These are phyloP conservation scores for Drosophila rhopaloa DNA, from an alignment of 1,140 invertebrate genomes.

Conservation along the genomic window DNA sequence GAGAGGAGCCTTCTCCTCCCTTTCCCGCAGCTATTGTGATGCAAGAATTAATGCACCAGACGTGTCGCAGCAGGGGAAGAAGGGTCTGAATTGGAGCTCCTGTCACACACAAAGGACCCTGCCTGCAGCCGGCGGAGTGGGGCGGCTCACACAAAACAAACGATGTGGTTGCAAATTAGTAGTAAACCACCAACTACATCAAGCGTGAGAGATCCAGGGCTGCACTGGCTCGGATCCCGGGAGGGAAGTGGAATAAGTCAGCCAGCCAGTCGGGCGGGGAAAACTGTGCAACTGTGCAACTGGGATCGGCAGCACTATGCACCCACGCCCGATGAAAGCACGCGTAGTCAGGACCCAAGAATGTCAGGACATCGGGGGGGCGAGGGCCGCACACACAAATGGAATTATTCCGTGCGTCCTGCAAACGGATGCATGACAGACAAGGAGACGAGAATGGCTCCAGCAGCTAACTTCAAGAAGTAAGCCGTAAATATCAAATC, in stretches of 20 bases:
- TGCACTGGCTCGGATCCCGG: constrained; percentile 21
- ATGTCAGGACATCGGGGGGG: neutral
- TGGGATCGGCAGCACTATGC: constrained; percentile 10
- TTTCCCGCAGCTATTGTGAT: constrained; percentile 49
- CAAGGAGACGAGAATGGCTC: constrained; percentile 36
- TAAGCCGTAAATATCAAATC: constrained; percentile 10
- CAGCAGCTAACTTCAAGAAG: constrained; percentile 22
- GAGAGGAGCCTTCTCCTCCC: constrained; percentile 41
- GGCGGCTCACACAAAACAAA: constrained; percentile 73
- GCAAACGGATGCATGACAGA: constrained; percentile 77
- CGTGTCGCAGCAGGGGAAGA: constrained; percentile 35
- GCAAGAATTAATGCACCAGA: constrained; percentile 76
- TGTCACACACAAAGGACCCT: constrained; percentile 74
- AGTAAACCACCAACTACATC: constrained; percentile 82
- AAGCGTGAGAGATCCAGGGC: constrained; percentile 62
- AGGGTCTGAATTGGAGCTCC: constrained; percentile 43
- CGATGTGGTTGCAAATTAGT: constrained; percentile 82
- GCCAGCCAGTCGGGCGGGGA: constrained; percentile 49
- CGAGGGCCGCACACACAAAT: constrained; percentile 63
- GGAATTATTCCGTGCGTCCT: constrained; percentile 81
- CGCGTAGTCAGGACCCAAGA: constrained; percentile 34
- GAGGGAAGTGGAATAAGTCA: constrained; percentile 62
- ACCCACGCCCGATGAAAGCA: constrained; percentile 14
- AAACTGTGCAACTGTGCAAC: constrained; percentile 12
- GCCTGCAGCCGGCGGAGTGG: constrained; percentile 4